Conservation (phyloP, 2,888 invertebrate species). For the Lucinisca nassula region DNA sequence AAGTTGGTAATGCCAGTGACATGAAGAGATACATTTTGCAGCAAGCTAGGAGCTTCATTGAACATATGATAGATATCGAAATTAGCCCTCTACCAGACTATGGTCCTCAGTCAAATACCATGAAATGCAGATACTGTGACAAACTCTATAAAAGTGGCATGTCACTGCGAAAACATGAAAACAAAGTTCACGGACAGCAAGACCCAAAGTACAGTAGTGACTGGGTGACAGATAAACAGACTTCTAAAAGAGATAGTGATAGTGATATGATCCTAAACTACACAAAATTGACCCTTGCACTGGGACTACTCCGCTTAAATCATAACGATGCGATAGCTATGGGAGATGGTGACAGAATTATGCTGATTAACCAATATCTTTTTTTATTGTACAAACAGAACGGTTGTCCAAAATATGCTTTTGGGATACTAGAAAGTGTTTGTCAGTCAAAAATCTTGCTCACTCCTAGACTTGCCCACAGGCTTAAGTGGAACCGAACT, state of each 20-base stretch:
- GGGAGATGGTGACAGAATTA: constrained; percentile 54
- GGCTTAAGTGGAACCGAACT: constrained; percentile 60
- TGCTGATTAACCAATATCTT: constrained; percentile 39
- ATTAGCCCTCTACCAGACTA: constrained; percentile 12
- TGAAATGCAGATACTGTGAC: constrained; percentile 33
- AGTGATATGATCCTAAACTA: constrained; percentile 36
- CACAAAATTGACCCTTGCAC: constrained; percentile 8
- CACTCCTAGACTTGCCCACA: constrained; percentile 41
- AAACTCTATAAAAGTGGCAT: constrained; percentile 39
- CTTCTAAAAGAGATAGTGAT: not conserved
- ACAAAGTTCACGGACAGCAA: not conserved
- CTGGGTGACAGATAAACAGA: not conserved
- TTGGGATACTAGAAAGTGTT: constrained; percentile 53
- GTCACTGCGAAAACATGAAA: constrained; percentile 38
- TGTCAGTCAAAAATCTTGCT: constrained; percentile 42
- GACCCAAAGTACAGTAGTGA: constrained; percentile 19
- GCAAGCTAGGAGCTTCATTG: not conserved
- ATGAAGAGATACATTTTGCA: constrained; percentile 8
- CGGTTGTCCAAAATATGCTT: constrained; percentile 62
- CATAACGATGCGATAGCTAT: constrained; percentile 57
- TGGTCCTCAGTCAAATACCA: constrained; percentile 32
- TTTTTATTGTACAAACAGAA: constrained; percentile 34
- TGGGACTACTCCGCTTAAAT: constrained; percentile 45
- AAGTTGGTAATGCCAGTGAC: constrained; percentile 20
- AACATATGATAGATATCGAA: too few relatives aligned